Evolutionary conservation across 2,113 vertebrate genomes (phyloP).

Genomic region (Trematocara zebra): DNA sequence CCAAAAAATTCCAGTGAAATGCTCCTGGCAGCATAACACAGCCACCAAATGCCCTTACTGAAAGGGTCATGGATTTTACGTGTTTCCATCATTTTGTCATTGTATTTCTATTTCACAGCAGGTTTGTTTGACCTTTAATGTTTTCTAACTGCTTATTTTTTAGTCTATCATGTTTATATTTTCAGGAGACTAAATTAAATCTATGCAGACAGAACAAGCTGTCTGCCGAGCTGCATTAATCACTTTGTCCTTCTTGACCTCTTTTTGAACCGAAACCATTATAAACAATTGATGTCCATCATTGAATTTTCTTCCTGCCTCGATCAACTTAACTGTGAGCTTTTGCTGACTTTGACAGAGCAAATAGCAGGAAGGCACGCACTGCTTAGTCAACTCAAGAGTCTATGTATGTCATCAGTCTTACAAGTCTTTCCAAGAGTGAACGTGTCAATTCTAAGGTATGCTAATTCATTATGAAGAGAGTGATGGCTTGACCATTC

Average conservation of each 20-base stretch:
- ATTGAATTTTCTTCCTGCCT: neutral
- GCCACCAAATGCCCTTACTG: neutral
- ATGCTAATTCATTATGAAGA: conserved; percentile 71
- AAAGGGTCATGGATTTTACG: neutral
- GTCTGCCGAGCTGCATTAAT: neutral
- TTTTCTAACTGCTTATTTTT: neutral
- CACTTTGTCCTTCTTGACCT: neutral
- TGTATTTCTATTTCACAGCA: neutral
- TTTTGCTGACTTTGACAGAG: conserved; percentile 36
- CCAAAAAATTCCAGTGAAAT: neutral
- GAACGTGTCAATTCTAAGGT: conserved; percentile 68
- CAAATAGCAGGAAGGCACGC: conserved; percentile 2
- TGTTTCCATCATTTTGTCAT: neutral
- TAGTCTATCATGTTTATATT: neutral
- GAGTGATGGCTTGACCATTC: conserved; percentile 60
- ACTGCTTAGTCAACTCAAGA: conserved; percentile 29
- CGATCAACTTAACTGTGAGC: neutral
- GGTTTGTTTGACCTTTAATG: neutral
- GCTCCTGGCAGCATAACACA: neutral
- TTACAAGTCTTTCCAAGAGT: conserved; percentile 20
- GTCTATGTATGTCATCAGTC: neutral
- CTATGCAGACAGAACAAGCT: neutral
- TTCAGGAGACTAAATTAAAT: neutral
- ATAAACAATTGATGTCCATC: neutral
- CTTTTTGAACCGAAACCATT: neutral